phyloP scores from a whole-genome alignment of 2,888 invertebrate genomes.

The Himalopsyche anomala region DNA sequence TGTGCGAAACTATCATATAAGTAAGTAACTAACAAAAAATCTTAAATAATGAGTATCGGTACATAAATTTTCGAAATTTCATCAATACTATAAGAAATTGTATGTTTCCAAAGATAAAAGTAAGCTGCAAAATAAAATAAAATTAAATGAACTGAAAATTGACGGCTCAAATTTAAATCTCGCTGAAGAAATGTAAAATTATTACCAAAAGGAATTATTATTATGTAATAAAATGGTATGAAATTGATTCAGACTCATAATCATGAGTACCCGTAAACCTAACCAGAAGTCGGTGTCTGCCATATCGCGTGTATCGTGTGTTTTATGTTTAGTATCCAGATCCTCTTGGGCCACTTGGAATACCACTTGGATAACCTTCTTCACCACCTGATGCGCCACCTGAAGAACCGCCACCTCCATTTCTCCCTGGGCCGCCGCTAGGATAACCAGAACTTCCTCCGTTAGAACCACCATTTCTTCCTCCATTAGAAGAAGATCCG shows the following conservation, averaged over 20 bases:
- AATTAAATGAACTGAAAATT: no score
- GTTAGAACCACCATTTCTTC: conserved; percentile 16
- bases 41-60: conserved; percentile 61
- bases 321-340: conserved; percentile 71
- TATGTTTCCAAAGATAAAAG: not conserved
- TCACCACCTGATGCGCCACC: conserved; percentile 66
- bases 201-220: not conserved
- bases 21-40: conserved; percentile 18
- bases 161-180: no score
- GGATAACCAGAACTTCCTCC: conserved; percentile 55
- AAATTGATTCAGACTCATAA: conserved; percentile 23
- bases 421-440: conserved; percentile 52
- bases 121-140: no score
- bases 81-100: not conserved
- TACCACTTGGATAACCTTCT: conserved; percentile 71
- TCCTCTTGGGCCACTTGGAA: conserved; percentile 70
- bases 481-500: conserved; percentile 23
- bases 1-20: conserved; percentile 12
- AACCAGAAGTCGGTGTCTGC: conserved; percentile 19
- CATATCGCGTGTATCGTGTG: conserved; percentile 35
- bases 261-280: conserved; percentile 47
- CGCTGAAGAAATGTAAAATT: no score
- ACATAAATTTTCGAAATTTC: conserved; percentile 6
- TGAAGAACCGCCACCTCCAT: conserved; percentile 53
- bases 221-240: not conserved